phyloP scores from a whole-genome alignment of 1,140 invertebrate species.

The Trichomalopsis sarcophagae region DNA sequence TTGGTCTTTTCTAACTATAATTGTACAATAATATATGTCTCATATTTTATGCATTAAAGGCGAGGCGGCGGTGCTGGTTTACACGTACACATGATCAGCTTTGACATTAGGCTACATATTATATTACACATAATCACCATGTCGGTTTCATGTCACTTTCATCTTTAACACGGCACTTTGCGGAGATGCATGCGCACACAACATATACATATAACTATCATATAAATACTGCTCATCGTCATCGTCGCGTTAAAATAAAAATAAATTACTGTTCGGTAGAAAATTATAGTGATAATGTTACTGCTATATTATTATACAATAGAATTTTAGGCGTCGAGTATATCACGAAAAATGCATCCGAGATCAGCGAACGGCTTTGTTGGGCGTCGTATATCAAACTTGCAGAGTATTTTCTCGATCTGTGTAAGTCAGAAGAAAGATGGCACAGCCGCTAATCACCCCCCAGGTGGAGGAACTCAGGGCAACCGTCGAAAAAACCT shows the following conservation, averaged over 20 bases:
- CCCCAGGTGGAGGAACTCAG: conserved; percentile 32
- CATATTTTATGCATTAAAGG: no score
- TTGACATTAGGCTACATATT: no score
- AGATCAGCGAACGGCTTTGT: not conserved
- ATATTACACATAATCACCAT: no score
- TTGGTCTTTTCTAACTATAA: no score
- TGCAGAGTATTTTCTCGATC: conserved; percentile 29
- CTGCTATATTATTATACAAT: not conserved
- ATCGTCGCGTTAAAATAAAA: not conserved
- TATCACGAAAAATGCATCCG: not conserved
- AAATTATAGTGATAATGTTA: not conserved
- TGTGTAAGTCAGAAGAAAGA: conserved; percentile 31
- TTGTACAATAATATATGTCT: no score
- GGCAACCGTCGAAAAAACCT: conserved; percentile 6
- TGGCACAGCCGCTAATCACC: conserved; percentile 27
- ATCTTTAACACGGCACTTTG: no score
- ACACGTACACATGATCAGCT: no score
- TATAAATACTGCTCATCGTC: not conserved
- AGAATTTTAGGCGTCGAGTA: not conserved
- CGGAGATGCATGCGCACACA: no score
- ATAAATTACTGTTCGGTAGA: not conserved
- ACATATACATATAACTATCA: no score
- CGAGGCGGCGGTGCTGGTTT: no score
- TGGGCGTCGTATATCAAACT: not conserved
- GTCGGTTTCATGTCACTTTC: no score